Conservation (phyloP, 2,888 invertebrate genomes). For the Archips xylosteana region DNA sequence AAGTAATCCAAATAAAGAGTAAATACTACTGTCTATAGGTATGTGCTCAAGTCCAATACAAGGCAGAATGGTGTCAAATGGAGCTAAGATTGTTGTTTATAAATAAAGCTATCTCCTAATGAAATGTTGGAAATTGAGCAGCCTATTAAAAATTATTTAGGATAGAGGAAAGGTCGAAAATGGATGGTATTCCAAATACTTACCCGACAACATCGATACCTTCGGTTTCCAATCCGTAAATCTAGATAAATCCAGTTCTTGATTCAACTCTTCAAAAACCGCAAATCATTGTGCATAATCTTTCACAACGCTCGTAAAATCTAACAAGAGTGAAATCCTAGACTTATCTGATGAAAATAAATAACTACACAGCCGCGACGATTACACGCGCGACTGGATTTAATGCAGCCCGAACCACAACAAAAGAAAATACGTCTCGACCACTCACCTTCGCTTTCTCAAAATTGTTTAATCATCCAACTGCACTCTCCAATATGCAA, state of each 20-base stretch:
- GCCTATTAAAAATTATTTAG: background rate
- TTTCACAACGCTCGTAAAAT: slow-evolving; percentile 28
- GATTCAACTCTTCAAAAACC: slow-evolving; percentile 10
- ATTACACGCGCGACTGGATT: slow-evolving; percentile 47
- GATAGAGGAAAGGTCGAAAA: background rate
- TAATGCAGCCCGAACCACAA: slow-evolving; percentile 50
- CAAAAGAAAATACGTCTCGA: slow-evolving; percentile 63
- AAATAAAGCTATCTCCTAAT: background rate
- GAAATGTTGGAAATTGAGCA: background rate
- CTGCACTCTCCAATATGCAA: slow-evolving; percentile 38
- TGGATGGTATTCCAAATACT: slow-evolving; percentile 8
- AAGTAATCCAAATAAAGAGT: background rate
- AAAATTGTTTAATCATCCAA: slow-evolving; percentile 75
- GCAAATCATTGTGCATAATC: slow-evolving; percentile 20
- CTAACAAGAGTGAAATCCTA: slow-evolving; percentile 48
- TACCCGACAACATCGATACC: slow-evolving; percentile 15
- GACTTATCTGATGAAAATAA: slow-evolving; percentile 39
- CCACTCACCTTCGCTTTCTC: slow-evolving; percentile 67
- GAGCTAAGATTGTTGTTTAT: background rate
- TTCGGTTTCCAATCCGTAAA: slow-evolving; percentile 10
- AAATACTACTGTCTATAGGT: background rate
- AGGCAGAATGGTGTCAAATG: background rate
- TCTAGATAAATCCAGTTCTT: slow-evolving; percentile 7
- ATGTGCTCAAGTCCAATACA: background rate
- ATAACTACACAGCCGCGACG: slow-evolving; percentile 41